These are phyloP conservation scores for Microcebus ravelobensis DNA, from an alignment of 2,113 vertebrate genomes.

Conservation along the genomic window DNA sequence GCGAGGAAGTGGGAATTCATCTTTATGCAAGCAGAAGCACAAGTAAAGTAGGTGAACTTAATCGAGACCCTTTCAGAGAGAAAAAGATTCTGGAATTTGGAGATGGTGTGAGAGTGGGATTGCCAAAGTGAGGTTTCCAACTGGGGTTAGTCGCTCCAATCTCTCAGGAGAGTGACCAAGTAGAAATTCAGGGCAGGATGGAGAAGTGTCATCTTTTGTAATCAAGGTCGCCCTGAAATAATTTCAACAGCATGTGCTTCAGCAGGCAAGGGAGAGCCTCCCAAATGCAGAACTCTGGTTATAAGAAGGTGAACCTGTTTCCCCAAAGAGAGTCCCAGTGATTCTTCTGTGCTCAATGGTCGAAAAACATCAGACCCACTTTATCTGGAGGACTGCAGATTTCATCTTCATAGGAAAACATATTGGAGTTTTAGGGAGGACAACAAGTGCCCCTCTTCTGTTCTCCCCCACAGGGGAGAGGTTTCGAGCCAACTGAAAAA, in stretches of 20 bases:
- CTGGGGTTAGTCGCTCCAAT: background rate
- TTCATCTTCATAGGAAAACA: background rate
- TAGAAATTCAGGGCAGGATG: background rate
- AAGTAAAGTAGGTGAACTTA: constrained; percentile 95
- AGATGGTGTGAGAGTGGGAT: background rate
- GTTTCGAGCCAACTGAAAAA: background rate
- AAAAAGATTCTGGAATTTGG: background rate
- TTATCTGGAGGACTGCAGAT: background rate
- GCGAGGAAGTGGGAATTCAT: constrained; percentile 99
- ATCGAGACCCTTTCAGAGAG: background rate
- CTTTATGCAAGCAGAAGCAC: constrained; percentile 98
- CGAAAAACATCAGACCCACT: background rate
- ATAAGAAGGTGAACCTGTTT: background rate
- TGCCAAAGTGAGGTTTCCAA: background rate
- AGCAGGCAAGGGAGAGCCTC: background rate
- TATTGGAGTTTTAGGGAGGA: background rate
- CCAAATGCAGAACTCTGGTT: background rate
- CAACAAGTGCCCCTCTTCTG: background rate
- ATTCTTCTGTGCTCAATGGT: background rate
- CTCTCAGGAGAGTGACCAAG: background rate
- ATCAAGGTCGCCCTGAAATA: background rate
- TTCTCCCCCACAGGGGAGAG: background rate
- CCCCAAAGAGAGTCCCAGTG: background rate
- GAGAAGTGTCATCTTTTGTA: background rate
- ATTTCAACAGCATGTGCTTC: background rate